These are phyloP conservation scores for Herpailurus yagouaroundi DNA, from an alignment of 2,113 vertebrate species.

Conservation along the genomic window DNA sequence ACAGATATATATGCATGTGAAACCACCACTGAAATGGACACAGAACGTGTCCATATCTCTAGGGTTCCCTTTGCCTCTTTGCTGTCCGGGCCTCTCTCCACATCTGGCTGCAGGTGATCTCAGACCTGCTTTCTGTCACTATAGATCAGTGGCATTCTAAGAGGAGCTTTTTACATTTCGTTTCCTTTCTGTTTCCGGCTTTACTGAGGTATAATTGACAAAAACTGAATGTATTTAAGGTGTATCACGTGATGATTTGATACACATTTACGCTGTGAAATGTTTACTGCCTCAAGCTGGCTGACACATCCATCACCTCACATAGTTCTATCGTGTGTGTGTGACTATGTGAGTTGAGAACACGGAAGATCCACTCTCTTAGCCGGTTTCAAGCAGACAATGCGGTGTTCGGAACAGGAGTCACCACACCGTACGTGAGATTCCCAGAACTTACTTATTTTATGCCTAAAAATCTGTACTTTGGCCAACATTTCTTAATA, in stretches of 20 bases:
- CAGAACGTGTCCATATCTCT: not conserved
- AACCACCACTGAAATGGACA: not conserved
- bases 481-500: not conserved
- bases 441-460: not conserved
- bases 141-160: not conserved
- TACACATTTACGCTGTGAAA: not conserved
- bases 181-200: not conserved
- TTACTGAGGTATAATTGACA: not conserved
- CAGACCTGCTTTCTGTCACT: not conserved
- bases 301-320: too few relatives aligned
- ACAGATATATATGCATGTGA: not conserved
- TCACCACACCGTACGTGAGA: accelerated
- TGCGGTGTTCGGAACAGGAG: not conserved
- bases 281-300: not conserved
- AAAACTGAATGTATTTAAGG: not conserved
- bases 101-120: too few relatives aligned
- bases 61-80: not conserved
- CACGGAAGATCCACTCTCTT: not conserved
- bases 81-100: not conserved
- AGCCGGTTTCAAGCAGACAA: accelerated
- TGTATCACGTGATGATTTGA: too few relatives aligned
- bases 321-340: not conserved
- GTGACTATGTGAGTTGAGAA: not conserved
- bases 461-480: not conserved
- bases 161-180: not conserved